A percentile compares a stretch with the other conserved stretches of the same genome.
phyloP scores from a whole-genome alignment of 2,888 invertebrate genomes.

The Frankliniella fusca region DNA sequence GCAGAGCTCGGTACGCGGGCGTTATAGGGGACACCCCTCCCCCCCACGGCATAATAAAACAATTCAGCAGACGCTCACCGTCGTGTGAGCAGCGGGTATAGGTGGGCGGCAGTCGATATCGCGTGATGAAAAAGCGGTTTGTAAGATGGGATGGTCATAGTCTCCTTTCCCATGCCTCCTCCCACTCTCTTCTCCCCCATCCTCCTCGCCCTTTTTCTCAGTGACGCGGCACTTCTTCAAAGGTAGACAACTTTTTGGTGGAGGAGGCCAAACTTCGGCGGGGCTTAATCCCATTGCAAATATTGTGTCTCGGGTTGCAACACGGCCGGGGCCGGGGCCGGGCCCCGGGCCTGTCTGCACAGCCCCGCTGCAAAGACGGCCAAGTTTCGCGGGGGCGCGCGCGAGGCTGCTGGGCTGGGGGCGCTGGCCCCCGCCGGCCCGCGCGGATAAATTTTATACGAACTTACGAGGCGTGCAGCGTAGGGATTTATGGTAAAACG shows the following conservation, averaged over 20 bases:
- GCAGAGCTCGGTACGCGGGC: too few relatives aligned
- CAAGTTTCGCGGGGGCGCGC: not conserved
- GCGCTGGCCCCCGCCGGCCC: not conserved
- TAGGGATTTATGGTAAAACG: not conserved
- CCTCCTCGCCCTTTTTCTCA: not conserved
- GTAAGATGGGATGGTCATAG: too few relatives aligned
- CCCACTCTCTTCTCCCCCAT: not conserved
- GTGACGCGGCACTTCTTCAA: not conserved
- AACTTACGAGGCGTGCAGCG: not conserved
- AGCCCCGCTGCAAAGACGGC: not conserved
- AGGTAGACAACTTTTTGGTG: not conserved
- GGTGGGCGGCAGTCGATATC: too few relatives aligned
- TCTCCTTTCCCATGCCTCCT: not conserved
- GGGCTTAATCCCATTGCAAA: not conserved
- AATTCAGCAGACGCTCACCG: too few relatives aligned
- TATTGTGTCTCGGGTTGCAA: not conserved
- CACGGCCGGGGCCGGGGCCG: not conserved
- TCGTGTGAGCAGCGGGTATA: too few relatives aligned
- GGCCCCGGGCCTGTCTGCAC: not conserved
- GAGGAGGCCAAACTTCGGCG: not conserved
- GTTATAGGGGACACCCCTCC: too few relatives aligned
- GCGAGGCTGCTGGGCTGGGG: not conserved
- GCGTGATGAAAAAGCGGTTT: too few relatives aligned
- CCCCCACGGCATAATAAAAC: too few relatives aligned
- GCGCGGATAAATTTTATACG: not conserved